Evolutionary conservation across 2,797 vertebrate species (phyloP).

Genomic region (Protosalanx chinensis): DNA sequence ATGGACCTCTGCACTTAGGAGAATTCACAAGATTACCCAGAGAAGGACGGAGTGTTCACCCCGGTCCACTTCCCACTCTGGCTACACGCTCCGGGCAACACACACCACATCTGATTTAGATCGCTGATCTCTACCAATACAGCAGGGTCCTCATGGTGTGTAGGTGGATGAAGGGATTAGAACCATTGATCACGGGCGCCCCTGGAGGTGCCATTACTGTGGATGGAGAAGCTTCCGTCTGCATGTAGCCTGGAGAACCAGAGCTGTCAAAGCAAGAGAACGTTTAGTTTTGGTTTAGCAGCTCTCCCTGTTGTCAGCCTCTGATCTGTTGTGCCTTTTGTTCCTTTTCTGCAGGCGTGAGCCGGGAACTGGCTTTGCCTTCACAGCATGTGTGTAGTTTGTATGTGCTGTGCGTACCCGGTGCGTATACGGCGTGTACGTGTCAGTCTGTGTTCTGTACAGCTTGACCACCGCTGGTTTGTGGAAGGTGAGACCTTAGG

Average conservation of each 20-base stretch:
- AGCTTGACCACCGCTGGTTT: too few species aligned
- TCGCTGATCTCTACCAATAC: neutral
- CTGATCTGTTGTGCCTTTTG: slow-evolving; percentile 50
- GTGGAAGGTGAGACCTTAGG: too few species aligned
- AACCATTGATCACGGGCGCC: neutral
- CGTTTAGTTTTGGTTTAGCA: neutral
- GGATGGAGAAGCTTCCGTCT: neutral
- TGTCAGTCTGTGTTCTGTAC: neutral
- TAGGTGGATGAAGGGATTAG: neutral
- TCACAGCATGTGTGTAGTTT: too few species aligned
- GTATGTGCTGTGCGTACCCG: neutral
- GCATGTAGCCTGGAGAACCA: neutral
- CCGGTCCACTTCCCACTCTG: too few species aligned
- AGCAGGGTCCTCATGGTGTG: neutral
- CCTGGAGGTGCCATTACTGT: neutral
- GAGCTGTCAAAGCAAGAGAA: neutral
- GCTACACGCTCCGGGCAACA: too few species aligned
- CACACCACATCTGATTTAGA: too few species aligned
- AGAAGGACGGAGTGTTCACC: too few species aligned
- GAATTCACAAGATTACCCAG: too few species aligned
- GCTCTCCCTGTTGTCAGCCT: neutral
- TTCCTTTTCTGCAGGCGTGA: slow-evolving; percentile 22
- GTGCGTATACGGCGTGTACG: neutral
- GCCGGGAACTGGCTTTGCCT: neutral
- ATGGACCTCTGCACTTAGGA: too few species aligned